Conservation (phyloP, 1,140 invertebrate species). For the Drosophila willistoni region DNA sequence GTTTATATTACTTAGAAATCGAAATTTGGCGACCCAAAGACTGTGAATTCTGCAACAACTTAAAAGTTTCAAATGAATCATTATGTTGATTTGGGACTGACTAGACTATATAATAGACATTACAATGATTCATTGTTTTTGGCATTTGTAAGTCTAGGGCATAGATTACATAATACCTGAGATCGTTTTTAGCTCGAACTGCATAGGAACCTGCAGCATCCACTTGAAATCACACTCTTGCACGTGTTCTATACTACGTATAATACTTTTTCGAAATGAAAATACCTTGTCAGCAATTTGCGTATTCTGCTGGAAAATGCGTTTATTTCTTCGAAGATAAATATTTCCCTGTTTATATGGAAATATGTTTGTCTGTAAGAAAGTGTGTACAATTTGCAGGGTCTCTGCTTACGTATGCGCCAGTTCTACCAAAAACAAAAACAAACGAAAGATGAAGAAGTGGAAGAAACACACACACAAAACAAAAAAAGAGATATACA, state of each 20-base stretch:
- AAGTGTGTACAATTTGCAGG: neutral
- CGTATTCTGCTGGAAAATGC: constrained; percentile 43
- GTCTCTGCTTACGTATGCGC: constrained; percentile 41
- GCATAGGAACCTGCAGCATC: neutral
- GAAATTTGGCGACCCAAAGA: no score
- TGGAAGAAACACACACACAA: no score
- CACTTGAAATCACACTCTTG: neutral
- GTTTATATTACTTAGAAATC: no score
- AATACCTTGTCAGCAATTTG: constrained; percentile 52
- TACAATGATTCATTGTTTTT: neutral
- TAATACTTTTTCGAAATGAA: constrained; percentile 37
- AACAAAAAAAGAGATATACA: constrained; percentile 22
- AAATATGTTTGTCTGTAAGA: no score
- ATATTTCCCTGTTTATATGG: constrained; percentile 55
- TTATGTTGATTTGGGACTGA: no score
- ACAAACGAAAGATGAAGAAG: no score
- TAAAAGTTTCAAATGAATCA: no score
- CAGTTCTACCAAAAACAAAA: constrained; percentile 12
- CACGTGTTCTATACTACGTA: neutral
- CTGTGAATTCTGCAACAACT: no score
- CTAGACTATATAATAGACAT: no score
- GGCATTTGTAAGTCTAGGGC: no score
- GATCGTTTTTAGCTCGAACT: neutral
- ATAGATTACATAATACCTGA: neutral
- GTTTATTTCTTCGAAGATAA: constrained; percentile 20